Base-by-base conservation (phyloP, 2,113 vertebrate species). In the Formicarius rufipectus region DNA sequence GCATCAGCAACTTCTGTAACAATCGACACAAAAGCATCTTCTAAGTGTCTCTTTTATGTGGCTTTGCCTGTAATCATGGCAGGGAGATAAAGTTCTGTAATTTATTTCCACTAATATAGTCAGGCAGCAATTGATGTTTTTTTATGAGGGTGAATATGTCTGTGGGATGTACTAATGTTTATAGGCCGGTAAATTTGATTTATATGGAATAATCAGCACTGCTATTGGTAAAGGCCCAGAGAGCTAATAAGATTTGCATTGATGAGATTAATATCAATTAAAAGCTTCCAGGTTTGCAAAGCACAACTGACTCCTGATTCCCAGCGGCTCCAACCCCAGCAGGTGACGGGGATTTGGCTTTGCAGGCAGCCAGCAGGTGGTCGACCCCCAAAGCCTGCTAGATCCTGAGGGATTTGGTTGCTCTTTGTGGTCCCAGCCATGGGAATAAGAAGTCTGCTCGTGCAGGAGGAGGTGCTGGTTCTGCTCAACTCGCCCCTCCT, bases 181-280 rank as follows among this genome's bases (percentile, higher is more conserved):
- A 95, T 93, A 73, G 86, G 93, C 69, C 15, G 31, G 80, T 92
- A 92, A 95, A 96, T 89, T 59, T 93, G 89, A 95, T 95, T 94
- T 87, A 87, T 87, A 53, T 31, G 58, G 89, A 87, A 72, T 40
- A 64, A 23, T 24, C 81, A 60, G 69, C 0, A 0, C 53, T 52
- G 77, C 69, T 62, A n/a, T 30, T 82, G 93, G 89, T 63, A 74
- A 92, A 56, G 52, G 56, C 72, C 42, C 18, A 66, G 76, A 73
- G 52, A 72, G 69, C 31, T 75, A 74, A 93, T 63, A 45, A 14
- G 76, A 81, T 96, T 92, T 90, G 94, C 93, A 81, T 89, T 90
- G 72, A 93, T 72, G 71, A 76, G 83, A 94, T 96, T 90, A 91
- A 81, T 56, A 78, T 6, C 80, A 92, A 68, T 93, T 89, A 93